Conservation (phyloP, 2,888 invertebrate genomes). For the Agrochola lychnidis region DNA sequence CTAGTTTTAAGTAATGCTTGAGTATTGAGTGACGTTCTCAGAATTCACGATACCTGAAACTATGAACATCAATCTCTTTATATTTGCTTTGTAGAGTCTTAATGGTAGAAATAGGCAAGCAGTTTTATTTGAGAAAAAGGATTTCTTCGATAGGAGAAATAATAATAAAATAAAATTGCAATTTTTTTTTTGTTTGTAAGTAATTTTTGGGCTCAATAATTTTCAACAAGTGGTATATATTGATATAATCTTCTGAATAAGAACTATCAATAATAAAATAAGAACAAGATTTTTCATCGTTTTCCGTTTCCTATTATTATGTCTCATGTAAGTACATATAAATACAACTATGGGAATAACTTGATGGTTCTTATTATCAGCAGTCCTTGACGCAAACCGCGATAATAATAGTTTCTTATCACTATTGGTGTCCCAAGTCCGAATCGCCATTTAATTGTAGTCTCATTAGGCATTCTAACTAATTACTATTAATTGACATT, state of each 20-base stretch:
- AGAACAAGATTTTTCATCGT: background rate
- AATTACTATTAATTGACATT: background rate
- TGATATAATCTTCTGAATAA: background rate
- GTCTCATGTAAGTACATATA: background rate
- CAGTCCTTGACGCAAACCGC: constrained; percentile 59
- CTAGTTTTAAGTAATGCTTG: too few species aligned
- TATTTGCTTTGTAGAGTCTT: background rate
- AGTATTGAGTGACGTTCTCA: too few species aligned
- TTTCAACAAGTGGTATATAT: background rate
- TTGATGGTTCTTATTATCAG: constrained; percentile 58
- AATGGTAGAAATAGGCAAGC: background rate
- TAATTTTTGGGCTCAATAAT: too few species aligned
- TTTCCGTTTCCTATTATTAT: background rate
- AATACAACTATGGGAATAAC: constrained; percentile 42
- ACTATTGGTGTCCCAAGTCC: constrained; percentile 50
- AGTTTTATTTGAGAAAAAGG: background rate
- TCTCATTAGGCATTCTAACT: constrained; percentile 9
- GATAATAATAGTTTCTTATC: constrained; percentile 68
- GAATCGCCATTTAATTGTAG: constrained; percentile 39
- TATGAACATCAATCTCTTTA: background rate
- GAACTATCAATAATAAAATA: background rate
- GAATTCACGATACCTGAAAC: background rate
- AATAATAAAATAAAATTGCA: background rate
- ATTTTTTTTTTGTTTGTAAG: too few species aligned
- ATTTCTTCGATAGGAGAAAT: background rate